Conservation (phyloP, 2,797 vertebrate species). For the Epinephelus coioides region DNA sequence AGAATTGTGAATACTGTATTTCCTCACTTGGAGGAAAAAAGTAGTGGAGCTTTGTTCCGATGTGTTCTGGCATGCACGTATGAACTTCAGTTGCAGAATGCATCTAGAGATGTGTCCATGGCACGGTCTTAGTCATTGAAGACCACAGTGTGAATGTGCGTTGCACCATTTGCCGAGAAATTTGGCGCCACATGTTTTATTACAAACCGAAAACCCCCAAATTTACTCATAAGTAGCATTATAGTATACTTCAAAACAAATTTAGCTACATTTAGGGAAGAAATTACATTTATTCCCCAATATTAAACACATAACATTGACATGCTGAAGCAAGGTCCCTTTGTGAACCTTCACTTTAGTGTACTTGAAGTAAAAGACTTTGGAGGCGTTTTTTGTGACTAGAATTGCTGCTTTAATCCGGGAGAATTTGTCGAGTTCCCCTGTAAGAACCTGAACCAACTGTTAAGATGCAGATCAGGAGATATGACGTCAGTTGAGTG, state of each 20-base stretch:
- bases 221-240: background rate
- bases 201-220: background rate
- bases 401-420: background rate
- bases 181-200: background rate
- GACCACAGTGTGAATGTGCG: background rate
- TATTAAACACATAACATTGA: background rate
- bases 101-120: too few relatives aligned
- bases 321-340: background rate
- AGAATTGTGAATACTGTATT: too few relatives aligned
- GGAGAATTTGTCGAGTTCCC: background rate
- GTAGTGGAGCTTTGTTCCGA: too few relatives aligned
- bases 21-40: too few relatives aligned
- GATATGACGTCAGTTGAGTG: background rate
- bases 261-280: background rate
- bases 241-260: too few relatives aligned
- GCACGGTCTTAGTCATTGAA: too few relatives aligned
- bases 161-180: background rate
- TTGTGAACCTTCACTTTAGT: background rate
- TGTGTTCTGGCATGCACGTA: too few relatives aligned
- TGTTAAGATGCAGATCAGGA: background rate
- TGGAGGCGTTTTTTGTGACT: background rate
- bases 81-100: too few relatives aligned
- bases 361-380: background rate
- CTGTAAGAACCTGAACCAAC: background rate
- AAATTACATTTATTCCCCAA: background rate